Evolutionary conservation across 2,113 vertebrate species (phyloP).

Genomic region (Grus americana): DNA sequence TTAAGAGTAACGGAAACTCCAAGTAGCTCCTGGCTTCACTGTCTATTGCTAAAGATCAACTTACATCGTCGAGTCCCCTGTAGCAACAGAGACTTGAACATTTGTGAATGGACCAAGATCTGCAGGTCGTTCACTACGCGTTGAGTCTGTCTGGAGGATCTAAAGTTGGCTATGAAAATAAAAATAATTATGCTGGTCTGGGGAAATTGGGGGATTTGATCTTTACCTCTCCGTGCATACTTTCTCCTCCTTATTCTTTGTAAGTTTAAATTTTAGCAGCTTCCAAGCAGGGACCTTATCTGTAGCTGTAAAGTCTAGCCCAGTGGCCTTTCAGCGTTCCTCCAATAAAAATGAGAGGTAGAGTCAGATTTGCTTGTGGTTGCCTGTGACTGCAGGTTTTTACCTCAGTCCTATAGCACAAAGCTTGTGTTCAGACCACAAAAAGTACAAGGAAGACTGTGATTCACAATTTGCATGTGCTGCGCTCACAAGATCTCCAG

Average conservation of each 20-base stretch:
- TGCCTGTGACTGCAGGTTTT: background rate
- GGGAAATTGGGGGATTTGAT: background rate
- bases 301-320: background rate
- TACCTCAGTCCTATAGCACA: background rate
- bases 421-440: background rate
- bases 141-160: background rate
- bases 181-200: background rate
- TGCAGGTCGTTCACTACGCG: background rate
- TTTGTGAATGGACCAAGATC: rapidly evolving
- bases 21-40: background rate
- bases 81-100: background rate
- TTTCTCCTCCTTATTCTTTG: background rate
- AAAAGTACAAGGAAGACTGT: background rate
- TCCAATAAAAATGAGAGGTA: background rate
- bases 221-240: background rate
- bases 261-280: background rate
- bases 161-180: background rate
- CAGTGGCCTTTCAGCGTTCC: background rate
- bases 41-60: background rate
- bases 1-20: background rate
- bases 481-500: background rate
- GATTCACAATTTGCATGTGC: slow-evolving; percentile 32
- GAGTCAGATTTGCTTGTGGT: background rate
- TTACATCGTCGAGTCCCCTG: background rate
- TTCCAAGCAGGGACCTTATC: background rate